Conservation (phyloP, 2,113 vertebrate species). For the Polyodon spathula region DNA sequence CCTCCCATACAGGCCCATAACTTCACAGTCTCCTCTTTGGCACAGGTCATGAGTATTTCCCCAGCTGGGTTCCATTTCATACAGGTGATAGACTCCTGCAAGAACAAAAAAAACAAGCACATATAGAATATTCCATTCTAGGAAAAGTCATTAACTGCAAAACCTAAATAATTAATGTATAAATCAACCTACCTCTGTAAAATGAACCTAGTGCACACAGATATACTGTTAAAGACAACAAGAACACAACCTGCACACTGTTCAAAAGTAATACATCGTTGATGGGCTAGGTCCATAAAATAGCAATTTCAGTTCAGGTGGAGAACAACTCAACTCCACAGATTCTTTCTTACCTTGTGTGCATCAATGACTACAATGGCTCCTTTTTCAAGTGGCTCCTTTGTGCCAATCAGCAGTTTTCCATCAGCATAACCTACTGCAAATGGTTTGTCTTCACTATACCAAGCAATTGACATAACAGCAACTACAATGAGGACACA, state of each 20-base stretch:
- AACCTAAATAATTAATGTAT: background rate
- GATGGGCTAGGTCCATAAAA: no score
- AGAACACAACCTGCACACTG: no score
- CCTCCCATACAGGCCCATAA: slow-evolving; percentile 69
- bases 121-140: no score
- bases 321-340: background rate
- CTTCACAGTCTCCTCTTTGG: slow-evolving; percentile 87
- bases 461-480: slow-evolving; percentile 89
- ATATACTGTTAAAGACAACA: no score
- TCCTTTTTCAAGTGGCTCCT: slow-evolving; percentile 78
- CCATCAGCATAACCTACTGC: slow-evolving; percentile 91
- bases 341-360: slow-evolving; percentile 69
- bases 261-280: background rate
- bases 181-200: no score
- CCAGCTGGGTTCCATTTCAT: slow-evolving; percentile 88
- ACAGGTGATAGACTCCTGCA: slow-evolving; percentile 74
- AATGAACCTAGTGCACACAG: no score
- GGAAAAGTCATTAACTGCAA: slow-evolving; percentile 2
- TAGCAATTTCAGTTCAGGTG: no score
- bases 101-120: no score
- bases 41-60: slow-evolving; percentile 79
- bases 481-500: slow-evolving; percentile 57
- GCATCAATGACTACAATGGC: slow-evolving; percentile 82
- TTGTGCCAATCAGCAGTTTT: slow-evolving; percentile 79
- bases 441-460: slow-evolving; percentile 86